Conservation (phyloP, 2,113 vertebrate species). For the Thinocorus orbignyianus region DNA sequence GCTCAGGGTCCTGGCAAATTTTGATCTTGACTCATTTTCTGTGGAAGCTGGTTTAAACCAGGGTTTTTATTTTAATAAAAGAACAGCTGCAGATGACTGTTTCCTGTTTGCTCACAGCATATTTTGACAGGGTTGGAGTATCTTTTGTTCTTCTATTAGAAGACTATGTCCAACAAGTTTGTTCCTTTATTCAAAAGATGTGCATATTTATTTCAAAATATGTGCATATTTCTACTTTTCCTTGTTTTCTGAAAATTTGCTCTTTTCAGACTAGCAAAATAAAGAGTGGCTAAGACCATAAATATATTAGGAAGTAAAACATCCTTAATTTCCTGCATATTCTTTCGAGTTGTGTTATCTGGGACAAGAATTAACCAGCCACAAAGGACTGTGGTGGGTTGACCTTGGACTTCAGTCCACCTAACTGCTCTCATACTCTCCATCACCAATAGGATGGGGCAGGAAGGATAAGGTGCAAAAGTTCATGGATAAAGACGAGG, state of each 20-base stretch:
- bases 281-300: background rate
- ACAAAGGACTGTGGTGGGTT: background rate
- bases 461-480: background rate
- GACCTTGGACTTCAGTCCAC: accelerated
- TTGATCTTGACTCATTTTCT: background rate
- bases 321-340: background rate
- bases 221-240: background rate
- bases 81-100: background rate
- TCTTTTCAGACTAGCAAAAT: background rate
- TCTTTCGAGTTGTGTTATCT: background rate
- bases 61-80: background rate
- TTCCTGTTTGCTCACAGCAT: background rate
- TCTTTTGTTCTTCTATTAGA: background rate
- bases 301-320: background rate
- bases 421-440: background rate
- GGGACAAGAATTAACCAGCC: background rate
- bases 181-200: background rate
- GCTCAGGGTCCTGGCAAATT: background rate
- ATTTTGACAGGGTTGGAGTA: background rate
- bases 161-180: background rate
- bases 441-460: accelerated
- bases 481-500: background rate
- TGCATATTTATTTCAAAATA: background rate
- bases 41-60: background rate
- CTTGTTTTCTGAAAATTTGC: background rate